Base-by-base conservation (phyloP, 2,113 vertebrate genomes). In the Mastomys natalensis region DNA sequence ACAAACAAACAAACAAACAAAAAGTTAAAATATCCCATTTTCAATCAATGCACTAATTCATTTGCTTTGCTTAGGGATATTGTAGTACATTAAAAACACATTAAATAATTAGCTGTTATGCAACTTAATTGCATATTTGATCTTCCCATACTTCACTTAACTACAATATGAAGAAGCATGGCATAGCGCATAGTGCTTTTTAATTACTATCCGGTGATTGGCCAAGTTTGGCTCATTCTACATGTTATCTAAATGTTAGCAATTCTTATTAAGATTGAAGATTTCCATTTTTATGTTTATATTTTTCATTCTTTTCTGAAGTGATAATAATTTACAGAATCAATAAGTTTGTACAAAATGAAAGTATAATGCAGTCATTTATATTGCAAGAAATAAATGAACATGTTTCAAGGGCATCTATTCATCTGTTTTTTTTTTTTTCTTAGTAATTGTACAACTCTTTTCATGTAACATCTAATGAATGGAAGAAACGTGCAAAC, bases 401-500 rank as follows among this genome's bases (percentile, higher is more conserved):
- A 26, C 24, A 81, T 62, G 4, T 77, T 95, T 60, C 45, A 91
- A 34, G 66, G 31, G 17, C 58, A 58, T 96, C 73, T 15, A 37
- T n/a, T 73, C 37, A 64, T 74, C 43, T 16, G 93, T 7, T 95
- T 82, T 95, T 84, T 95, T 82, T 95, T 84, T 64, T 91, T 86
- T 95, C 62, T 87, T 82, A 53, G 16, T 70, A 97, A 95, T 97
- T 97, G 77, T 55, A 94, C 37, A 94, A 86, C 90, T 89, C 73
- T 97, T 93, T 96, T 90, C 40, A 40, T 88, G 40, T 90, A 95
- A 90, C 87, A 37, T 45, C 93, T 94, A 95, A 97, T 97, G 96
- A 96, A 96, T 95, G 78, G 95, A 94, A 92, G 40, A 96, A 97
- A 94, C 95, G 62, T 95, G 68, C 91, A 97, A 97, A 94, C 55